Percentiles rank a stretch among this genome's conserved stretches.
Evolutionary conservation across 2,113 vertebrate species (phyloP).

Genomic region (Nothobranchius kuhntae): DNA sequence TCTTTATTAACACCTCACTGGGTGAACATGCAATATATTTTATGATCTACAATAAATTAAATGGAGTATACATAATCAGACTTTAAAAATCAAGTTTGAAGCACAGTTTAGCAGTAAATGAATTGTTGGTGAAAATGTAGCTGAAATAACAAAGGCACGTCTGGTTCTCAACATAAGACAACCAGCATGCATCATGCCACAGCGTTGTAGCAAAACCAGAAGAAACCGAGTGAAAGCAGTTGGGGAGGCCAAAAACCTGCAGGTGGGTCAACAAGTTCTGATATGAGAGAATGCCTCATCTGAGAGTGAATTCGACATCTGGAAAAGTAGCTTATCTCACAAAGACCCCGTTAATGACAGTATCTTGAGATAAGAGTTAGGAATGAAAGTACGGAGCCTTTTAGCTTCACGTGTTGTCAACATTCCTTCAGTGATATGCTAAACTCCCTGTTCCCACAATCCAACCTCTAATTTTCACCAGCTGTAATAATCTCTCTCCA

Average conservation of each 20-base stretch:
- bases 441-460: conserved; percentile 27
- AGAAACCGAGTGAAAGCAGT: not conserved
- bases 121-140: not conserved
- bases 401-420: conserved; percentile 19
- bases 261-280: conserved; percentile 2
- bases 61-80: too few relatives aligned
- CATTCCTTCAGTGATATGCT: conserved; percentile 67
- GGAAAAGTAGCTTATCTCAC: not conserved
- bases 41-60: too few relatives aligned
- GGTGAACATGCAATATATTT: too few relatives aligned
- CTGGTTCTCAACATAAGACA: conserved; percentile 12
- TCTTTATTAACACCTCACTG: too few relatives aligned
- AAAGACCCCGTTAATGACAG: conserved; percentile 10
- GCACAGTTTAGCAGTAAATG: not conserved
- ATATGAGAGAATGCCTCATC: not conserved
- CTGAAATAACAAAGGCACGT: not conserved
- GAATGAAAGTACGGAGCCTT: conserved; percentile 4
- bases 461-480: conserved; percentile 68
- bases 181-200: not conserved
- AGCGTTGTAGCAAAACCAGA: not conserved
- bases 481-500: conserved; percentile 59
- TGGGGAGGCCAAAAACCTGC: conserved; percentile 12
- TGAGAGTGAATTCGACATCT: not conserved
- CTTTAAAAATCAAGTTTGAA: not conserved
- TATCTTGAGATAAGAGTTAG: not conserved